Evolutionary conservation across 2,113 vertebrate species (phyloP), one percentile per base, ranked within the genome.

Genomic region (Microcebus griseorufus): DNA sequence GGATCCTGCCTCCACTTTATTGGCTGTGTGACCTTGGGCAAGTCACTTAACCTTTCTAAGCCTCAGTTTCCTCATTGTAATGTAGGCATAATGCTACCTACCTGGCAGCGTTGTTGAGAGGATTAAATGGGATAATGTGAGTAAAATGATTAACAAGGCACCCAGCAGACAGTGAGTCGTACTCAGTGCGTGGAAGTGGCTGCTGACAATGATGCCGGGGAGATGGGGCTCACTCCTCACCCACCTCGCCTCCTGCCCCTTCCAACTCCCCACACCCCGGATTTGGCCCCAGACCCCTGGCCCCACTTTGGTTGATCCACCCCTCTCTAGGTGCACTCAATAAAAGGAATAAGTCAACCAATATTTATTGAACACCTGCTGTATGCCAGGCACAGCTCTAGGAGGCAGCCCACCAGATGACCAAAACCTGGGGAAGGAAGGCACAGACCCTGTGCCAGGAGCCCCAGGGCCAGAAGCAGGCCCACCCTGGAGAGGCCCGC

Each of bases 1-100:
- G 48, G 78, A 88, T 81, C 32, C 65, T 16, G n/a, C 51, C 86
- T 86, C 64, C 22, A 45, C 69, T 79, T 37, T 20, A 20, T 51
- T 70, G 69, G 82, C 67, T 76, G 48, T 88, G 88, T 95, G 96
- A 94, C 82, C 85, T 75, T 80, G 64, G 64, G 79, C 93, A 94
- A 79, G 78, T 96, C 97, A 67, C 76, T 94, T 93, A 60, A 73
- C 70, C 69, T 95, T 90, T 58, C 89, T 94, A 73, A 95, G 69
- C 64, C 87, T 93, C 86, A 64, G 91, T 94, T 93, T 96, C 84
- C 85, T 85, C 85, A 20, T 45, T 72, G 39, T 80, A 45, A 10
- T 37, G 5, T 2, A 51, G 37, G 67, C 29, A 34, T 88, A 75
- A 84, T 81, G 81, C 75, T 78, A 37, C 86, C 89, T 84, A 73